Percentiles rank a stretch among this genome's conserved stretches.
Conservation (phyloP, 2,888 invertebrate species). For the Lepas anatifera region DNA sequence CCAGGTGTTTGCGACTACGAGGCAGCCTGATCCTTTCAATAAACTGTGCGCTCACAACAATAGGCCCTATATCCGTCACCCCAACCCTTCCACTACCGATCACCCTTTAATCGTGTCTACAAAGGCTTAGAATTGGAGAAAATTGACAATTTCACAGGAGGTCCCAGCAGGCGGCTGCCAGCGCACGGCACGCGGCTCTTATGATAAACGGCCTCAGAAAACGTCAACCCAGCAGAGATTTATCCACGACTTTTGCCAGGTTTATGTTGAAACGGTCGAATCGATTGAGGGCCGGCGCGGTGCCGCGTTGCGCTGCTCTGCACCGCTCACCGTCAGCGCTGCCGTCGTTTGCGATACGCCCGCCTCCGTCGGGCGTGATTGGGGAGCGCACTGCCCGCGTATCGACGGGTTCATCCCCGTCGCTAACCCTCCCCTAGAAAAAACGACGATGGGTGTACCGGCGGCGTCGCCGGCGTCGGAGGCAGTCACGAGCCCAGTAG, state of each 20-base stretch:
- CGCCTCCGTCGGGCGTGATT: no score
- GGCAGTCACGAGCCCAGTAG: not conserved
- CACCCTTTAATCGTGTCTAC: not conserved
- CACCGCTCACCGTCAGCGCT: not conserved
- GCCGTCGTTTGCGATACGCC: no score
- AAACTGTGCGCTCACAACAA: not conserved
- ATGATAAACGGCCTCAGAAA: not conserved
- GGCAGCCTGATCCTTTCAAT: not conserved
- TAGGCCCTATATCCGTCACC: not conserved
- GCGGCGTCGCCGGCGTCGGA: not conserved
- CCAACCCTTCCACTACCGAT: slow-evolving; percentile 1
- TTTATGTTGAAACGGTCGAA: slow-evolving; percentile 12
- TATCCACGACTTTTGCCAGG: not conserved
- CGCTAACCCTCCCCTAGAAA: not conserved
- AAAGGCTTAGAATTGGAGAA: slow-evolving; percentile 10
- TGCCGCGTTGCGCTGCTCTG: not conserved
- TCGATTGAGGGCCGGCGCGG: not conserved
- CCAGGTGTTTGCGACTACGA: not conserved
- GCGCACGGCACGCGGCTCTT: not conserved
- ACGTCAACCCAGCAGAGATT: not conserved
- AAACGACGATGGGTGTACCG: not conserved
- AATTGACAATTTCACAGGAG: slow-evolving; percentile 7
- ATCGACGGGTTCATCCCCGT: not conserved
- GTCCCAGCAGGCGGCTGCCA: not conserved
- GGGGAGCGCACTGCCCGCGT: no score